Evolutionary conservation across 2,797 vertebrate species (phyloP).

Genomic region (Cheirogaleus major): DNA sequence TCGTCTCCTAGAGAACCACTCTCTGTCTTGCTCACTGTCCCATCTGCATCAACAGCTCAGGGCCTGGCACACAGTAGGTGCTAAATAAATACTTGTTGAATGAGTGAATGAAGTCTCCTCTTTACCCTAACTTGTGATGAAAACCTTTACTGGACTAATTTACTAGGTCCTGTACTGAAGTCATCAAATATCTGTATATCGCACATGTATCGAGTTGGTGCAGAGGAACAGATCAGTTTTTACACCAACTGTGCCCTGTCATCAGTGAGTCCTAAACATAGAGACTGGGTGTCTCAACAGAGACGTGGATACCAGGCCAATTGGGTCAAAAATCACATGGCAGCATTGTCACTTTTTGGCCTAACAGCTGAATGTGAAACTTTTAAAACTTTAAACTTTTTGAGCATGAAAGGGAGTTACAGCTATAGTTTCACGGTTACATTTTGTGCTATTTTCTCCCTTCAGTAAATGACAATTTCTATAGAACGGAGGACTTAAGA

Average conservation of each 20-base stretch:
- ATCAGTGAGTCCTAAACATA: background rate
- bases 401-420: background rate
- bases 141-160: background rate
- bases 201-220: background rate
- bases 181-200: background rate
- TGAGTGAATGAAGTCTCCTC: background rate
- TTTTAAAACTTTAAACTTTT: background rate
- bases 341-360: background rate
- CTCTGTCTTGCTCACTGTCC: background rate
- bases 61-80: background rate
- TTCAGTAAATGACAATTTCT: background rate
- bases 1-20: background rate
- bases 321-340: rapidly evolving
- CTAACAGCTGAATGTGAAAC: background rate
- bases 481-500: background rate
- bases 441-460: background rate
- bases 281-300: background rate
- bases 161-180: background rate
- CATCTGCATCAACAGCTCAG: background rate
- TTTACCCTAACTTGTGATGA: background rate
- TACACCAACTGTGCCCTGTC: background rate
- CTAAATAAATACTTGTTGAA: background rate
- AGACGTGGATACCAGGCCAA: background rate
- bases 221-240: background rate
- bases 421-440: background rate